phyloP scores from a whole-genome alignment of 1,140 invertebrate species.

The Nephila pilipes region DNA sequence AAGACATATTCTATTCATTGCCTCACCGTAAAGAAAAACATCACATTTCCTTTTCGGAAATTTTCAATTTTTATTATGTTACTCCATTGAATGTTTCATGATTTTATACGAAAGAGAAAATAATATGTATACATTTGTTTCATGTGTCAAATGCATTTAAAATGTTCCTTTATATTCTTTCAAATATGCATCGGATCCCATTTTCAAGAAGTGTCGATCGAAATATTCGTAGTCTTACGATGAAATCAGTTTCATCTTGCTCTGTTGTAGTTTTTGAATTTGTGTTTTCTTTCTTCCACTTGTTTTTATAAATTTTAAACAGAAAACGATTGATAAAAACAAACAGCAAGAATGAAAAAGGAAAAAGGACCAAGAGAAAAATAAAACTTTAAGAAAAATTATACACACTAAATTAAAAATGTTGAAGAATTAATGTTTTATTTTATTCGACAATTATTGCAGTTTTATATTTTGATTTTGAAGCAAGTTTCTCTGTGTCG shows the following conservation, averaged over 20 bases:
- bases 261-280: neutral
- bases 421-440: neutral
- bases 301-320: conserved; percentile 49
- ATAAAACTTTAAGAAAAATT: neutral
- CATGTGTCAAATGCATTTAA: neutral
- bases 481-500: conserved; percentile 7
- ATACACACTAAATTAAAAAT: neutral
- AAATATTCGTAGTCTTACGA: neutral
- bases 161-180: neutral
- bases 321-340: neutral
- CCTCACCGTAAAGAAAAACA: no score
- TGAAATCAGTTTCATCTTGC: neutral
- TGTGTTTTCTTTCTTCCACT: no score
- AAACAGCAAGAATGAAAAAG: neutral
- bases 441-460: conserved; percentile 64
- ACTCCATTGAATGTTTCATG: no score
- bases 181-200: neutral
- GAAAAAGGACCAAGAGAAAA: neutral
- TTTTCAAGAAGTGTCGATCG: neutral
- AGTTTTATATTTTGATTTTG: conserved; percentile 46
- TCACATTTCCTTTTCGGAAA: no score
- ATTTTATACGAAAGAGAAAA: no score
- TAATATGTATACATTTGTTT: no score
- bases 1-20: no score
- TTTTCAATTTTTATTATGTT: no score